These are phyloP conservation scores for Tetramorium parvispinum DNA, from an alignment of 1,140 invertebrate species.

Conservation along the genomic window DNA sequence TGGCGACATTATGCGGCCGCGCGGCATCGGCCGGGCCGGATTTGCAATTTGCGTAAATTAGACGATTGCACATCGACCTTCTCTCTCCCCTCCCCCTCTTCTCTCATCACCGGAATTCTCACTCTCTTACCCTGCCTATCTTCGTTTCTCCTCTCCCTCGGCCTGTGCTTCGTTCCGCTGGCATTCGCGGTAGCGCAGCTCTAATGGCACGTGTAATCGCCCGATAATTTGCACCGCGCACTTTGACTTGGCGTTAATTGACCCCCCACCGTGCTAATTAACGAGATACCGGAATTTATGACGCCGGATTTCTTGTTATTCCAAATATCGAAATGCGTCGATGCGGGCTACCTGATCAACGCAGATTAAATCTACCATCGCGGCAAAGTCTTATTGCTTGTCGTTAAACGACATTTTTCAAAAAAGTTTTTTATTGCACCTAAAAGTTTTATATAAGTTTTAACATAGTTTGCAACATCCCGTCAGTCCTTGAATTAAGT, in stretches of 20 bases:
- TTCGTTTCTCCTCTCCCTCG: constrained; percentile 18
- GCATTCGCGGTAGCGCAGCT: constrained; percentile 25
- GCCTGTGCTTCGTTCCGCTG: constrained; percentile 46
- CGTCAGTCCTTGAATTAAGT: not conserved
- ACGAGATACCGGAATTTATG: constrained; percentile 46
- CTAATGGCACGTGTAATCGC: constrained; percentile 77
- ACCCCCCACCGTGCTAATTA: constrained; percentile 58
- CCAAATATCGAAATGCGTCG: constrained; percentile 6
- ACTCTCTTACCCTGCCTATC: not conserved
- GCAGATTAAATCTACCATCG: constrained; percentile 12
- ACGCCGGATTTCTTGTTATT: constrained; percentile 7
- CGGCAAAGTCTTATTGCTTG: not conserved
- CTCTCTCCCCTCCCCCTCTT: not conserved
- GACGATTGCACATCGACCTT: constrained; percentile 77
- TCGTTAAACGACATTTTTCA: not conserved
- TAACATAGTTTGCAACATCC: not conserved
- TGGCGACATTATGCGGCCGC: constrained; percentile 64
- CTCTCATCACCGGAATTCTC: not conserved
- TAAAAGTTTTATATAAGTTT: not conserved
- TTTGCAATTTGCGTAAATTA: constrained; percentile 85
- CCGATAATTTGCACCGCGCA: constrained; percentile 76
- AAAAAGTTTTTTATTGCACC: not conserved
- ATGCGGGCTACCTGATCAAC: not conserved
- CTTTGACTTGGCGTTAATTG: constrained; percentile 70
- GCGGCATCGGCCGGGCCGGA: constrained; percentile 40